A percentile compares a stretch with the other conserved stretches of the same genome.
Evolutionary conservation across 2,113 vertebrate genomes (phyloP).

Genomic region (Forbesichthys papilliferus): DNA sequence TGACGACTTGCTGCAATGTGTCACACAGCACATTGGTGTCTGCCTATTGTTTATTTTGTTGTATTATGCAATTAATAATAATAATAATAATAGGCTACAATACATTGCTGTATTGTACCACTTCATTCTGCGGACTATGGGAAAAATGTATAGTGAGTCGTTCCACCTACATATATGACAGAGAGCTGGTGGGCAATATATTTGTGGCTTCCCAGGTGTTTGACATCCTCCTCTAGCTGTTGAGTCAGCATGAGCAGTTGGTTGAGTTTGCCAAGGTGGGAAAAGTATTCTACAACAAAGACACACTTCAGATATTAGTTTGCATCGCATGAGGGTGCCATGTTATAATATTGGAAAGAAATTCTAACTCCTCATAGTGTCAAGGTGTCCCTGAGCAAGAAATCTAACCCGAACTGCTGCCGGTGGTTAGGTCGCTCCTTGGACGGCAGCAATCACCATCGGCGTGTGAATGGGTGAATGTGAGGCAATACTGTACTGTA

Average conservation of each 20-base stretch:
- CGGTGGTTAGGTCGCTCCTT: no score
- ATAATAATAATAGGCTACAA: no score
- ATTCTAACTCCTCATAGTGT: no score
- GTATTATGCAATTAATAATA: neutral
- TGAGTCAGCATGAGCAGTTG: constrained; percentile 81
- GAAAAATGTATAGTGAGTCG: neutral
- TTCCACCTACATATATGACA: constrained; percentile 77
- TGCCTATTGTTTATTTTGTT: neutral
- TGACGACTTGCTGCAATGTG: constrained; percentile 75
- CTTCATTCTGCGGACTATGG: neutral
- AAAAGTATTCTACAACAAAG: constrained; percentile 74
- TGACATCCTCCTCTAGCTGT: constrained; percentile 80
- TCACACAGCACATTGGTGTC: neutral
- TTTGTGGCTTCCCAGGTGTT: constrained; percentile 82
- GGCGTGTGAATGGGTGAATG: no score
- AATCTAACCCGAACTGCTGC: no score
- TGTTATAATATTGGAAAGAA: neutral
- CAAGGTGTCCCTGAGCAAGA: no score
- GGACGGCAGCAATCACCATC: no score
- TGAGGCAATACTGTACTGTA: no score
- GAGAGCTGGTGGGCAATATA: constrained; percentile 83
- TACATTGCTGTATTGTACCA: neutral
- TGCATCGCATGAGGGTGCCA: neutral
- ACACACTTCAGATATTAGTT: neutral
- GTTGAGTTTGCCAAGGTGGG: constrained; percentile 79